These are phyloP conservation scores for Rhombomys opimus DNA, from an alignment of 2,113 vertebrate species.

Conservation along the genomic window DNA sequence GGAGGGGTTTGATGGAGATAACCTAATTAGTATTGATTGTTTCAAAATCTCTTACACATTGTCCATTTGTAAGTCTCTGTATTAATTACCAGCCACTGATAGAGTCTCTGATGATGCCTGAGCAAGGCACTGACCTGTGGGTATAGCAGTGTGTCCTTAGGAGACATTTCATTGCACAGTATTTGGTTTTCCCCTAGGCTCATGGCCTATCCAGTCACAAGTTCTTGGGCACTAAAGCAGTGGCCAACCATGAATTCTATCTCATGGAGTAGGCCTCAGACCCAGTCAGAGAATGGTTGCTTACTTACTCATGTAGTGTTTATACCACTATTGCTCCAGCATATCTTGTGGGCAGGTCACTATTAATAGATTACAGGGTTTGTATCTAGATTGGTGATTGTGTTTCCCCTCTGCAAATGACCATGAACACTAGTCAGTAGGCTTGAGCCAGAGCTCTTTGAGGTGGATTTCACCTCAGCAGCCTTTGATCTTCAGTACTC, in stretches of 20 bases:
- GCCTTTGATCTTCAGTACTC: not conserved
- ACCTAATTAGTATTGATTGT: not conserved
- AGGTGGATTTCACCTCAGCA: not conserved
- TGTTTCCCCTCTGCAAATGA: not conserved
- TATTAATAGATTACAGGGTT: not conserved
- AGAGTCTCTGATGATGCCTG: not conserved
- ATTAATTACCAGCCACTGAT: not conserved
- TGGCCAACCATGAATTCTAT: not conserved
- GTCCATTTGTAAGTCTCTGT: not conserved
- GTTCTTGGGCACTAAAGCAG: not conserved
- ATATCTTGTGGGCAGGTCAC: not conserved
- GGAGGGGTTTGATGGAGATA: not conserved
- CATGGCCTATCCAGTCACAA: not conserved
- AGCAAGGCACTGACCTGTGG: not conserved
- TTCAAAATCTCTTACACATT: not conserved
- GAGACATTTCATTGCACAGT: not conserved
- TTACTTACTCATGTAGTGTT: not conserved
- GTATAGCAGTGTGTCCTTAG: not conserved
- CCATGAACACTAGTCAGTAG: not conserved
- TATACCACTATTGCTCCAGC: not conserved
- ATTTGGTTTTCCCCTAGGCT: not conserved
- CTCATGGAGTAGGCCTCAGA: not conserved
- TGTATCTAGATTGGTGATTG: not conserved
- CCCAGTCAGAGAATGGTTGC: not conserved
- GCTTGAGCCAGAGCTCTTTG: not conserved